Evolutionary conservation across 2,888 invertebrate species (phyloP).

Genomic region (Crocallis elinguaria): DNA sequence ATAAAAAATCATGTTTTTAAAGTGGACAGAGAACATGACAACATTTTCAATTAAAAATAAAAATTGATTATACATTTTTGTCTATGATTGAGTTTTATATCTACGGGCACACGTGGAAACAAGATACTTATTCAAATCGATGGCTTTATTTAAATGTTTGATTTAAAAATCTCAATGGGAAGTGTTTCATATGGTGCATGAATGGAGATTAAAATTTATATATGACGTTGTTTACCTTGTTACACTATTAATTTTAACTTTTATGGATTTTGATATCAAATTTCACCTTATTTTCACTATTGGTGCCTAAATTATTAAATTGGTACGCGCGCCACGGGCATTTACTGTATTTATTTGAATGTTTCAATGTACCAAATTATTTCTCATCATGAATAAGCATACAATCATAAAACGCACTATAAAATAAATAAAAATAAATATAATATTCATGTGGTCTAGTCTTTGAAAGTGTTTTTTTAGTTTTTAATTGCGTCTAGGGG

Average conservation of each 20-base stretch:
- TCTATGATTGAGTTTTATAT: slow-evolving; percentile 42
- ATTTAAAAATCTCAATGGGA: slow-evolving; percentile 38
- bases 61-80: slow-evolving; percentile 36
- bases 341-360: slow-evolving; percentile 18
- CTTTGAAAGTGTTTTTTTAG: too few species aligned
- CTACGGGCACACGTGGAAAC: slow-evolving; percentile 37
- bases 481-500: too few species aligned
- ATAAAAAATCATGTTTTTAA: slow-evolving; percentile 38
- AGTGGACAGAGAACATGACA: slow-evolving; percentile 31
- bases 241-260: slow-evolving; percentile 37
- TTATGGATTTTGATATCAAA: slow-evolving; percentile 36
- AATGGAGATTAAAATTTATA: slow-evolving; percentile 39
- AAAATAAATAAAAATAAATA: neutral
- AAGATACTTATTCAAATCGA: slow-evolving; percentile 42
- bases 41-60: slow-evolving; percentile 41
- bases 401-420: slow-evolving; percentile 1
- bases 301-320: slow-evolving; percentile 20
- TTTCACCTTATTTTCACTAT: slow-evolving; percentile 37
- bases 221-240: slow-evolving; percentile 34
- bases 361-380: slow-evolving; percentile 1
- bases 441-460: neutral
- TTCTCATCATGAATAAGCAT: slow-evolving; percentile 11
- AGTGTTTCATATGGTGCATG: slow-evolving; percentile 34
- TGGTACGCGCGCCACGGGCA: slow-evolving; percentile 19
- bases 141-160: slow-evolving; percentile 41